A percentile compares a stretch with the other conserved stretches of the same genome.
These are phyloP conservation scores for Leucania comma DNA, from an alignment of 2,888 invertebrate species.

Conservation along the genomic window DNA sequence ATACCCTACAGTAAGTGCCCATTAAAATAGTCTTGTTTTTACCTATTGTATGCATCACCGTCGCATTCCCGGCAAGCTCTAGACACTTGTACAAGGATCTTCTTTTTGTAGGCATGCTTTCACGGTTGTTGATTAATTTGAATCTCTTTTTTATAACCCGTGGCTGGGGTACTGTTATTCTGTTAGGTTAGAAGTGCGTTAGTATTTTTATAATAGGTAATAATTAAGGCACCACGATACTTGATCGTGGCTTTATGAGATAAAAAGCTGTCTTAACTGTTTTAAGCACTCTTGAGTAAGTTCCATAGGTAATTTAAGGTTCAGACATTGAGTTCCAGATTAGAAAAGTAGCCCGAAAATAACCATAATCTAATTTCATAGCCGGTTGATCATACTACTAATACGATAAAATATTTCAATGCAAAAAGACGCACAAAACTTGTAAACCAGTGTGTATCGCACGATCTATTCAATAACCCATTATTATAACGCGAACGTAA, in stretches of 20 bases:
- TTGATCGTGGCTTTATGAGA: neutral
- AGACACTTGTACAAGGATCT: slow-evolving; percentile 45
- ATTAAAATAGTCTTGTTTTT: slow-evolving; percentile 63
- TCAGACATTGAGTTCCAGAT: neutral
- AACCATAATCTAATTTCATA: neutral
- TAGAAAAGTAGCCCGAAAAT: neutral
- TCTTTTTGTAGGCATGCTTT: slow-evolving; percentile 54
- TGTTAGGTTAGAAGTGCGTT: slow-evolving; percentile 13
- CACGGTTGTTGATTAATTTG: slow-evolving; percentile 52
- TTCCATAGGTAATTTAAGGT: neutral
- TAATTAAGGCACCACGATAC: slow-evolving; percentile 20
- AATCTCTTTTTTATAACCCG: slow-evolving; percentile 40
- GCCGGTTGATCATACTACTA: neutral
- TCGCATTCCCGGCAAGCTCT: slow-evolving; percentile 41
- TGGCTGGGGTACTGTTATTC: slow-evolving; percentile 14
- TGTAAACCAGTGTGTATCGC: slow-evolving; percentile 60
- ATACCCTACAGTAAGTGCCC: slow-evolving; percentile 55
- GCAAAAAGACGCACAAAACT: slow-evolving; percentile 30
- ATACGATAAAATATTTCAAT: slow-evolving; percentile 25
- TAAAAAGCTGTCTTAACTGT: neutral
- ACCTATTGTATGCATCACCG: slow-evolving; percentile 52
- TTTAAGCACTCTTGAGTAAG: neutral
- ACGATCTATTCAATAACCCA: slow-evolving; percentile 74
- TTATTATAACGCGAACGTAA: slow-evolving; percentile 71
- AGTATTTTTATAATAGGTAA: slow-evolving; percentile 16